Evolutionary conservation across 1,140 invertebrate species (phyloP), one percentile per base, ranked within the genome.

Genomic region (Geopemphigus sp.): DNA sequence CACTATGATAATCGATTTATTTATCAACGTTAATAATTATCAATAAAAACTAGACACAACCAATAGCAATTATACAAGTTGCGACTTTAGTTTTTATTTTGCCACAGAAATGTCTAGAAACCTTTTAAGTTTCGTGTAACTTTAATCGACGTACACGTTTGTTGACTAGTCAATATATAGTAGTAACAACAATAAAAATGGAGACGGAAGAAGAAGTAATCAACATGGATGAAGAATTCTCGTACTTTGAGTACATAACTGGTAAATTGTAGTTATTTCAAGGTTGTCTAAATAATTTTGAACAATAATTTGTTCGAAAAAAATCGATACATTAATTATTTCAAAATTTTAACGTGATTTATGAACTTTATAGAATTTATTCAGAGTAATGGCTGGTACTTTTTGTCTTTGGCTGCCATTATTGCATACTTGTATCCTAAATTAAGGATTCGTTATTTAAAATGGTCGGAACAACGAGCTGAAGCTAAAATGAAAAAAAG

Each of bases 401-500:
- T 76, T 14, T 24, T 64, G 15, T 24, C 45, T n/a, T 24, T 53
- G 19, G 5, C 26, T 24, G 54, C 50, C 8, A 0, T 73, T 3
- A 24, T 80, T 6, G 68, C 19, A 39, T 78, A 68, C 80, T 68
- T 72, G n/a, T 0, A 26, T 22, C 2, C 47, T 17, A 64, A 47
- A 56, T 63, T 74, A n/a, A 56, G 47, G 63, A 59, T 32, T 74
- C 59, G 32, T 66, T 59, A 70, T 63, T 8, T 45, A 24, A 81
- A 61, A 74, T 81, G 66, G 70, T 64, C 2, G 39, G 29, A 26
- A 57, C 29, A 24, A 53, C 32, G 59, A 66, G n/a, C 61, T 81
- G 45, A 57, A 47, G 47, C 50, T 22, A 53, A 70, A 45, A 53
- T 57, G 24, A 81, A 81, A 39, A 80, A 80, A 68, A 73, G 53